Evolutionary conservation across 2,888 invertebrate species (phyloP).

Genomic region (Ophonus ardosiacus): DNA sequence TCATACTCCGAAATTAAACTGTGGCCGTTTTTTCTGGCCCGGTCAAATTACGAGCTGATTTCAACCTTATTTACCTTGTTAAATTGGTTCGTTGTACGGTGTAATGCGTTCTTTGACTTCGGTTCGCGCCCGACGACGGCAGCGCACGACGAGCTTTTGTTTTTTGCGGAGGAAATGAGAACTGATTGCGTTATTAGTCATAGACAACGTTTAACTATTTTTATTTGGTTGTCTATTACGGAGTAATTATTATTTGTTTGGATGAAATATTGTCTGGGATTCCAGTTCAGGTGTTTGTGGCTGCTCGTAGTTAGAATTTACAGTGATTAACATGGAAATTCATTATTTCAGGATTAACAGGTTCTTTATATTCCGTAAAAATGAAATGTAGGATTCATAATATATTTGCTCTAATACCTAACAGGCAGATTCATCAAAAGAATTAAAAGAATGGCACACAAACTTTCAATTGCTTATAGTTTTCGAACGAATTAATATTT

Average conservation of each 20-base stretch:
- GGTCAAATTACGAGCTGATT: slow-evolving; percentile 60
- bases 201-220: slow-evolving; percentile 51
- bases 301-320: slow-evolving; percentile 24
- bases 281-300: slow-evolving; percentile 25
- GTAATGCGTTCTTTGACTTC: slow-evolving; percentile 59
- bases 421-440: no score
- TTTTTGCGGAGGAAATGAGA: slow-evolving; percentile 44
- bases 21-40: slow-evolving; percentile 47
- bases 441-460: no score
- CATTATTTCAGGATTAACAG: slow-evolving; percentile 33
- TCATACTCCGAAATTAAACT: slow-evolving; percentile 61
- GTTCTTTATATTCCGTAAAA: slow-evolving; percentile 17
- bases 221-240: slow-evolving; percentile 47
- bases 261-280: slow-evolving; percentile 25
- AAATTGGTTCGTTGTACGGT: slow-evolving; percentile 59
- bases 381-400: no score
- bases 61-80: slow-evolving; percentile 63
- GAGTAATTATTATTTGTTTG: slow-evolving; percentile 52
- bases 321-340: slow-evolving; percentile 39
- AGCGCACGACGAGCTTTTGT: slow-evolving; percentile 17
- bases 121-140: slow-evolving; percentile 10
- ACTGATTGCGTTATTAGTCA: slow-evolving; percentile 58
- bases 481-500: no score
- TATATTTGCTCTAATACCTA: no score
- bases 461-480: no score